Conservation (phyloP, 2,797 vertebrate species). For the Myripristis murdjan region DNA sequence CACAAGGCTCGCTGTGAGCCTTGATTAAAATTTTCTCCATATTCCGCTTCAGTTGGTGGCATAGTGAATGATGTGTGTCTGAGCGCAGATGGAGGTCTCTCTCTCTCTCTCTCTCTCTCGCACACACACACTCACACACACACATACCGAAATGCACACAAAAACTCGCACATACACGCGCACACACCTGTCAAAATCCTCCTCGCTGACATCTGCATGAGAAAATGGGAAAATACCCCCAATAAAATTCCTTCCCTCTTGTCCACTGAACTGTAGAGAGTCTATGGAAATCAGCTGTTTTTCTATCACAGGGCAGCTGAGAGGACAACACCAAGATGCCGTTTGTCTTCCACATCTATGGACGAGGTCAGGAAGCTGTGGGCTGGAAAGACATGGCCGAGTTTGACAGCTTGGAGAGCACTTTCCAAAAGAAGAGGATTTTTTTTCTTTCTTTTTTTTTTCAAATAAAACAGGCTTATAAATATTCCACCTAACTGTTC, state of each 20-base stretch:
- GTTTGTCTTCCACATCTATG: slow-evolving; percentile 47
- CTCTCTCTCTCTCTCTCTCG: too few species aligned
- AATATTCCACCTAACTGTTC: too few species aligned
- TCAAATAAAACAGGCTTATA: too few species aligned
- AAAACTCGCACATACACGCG: slow-evolving; percentile 30
- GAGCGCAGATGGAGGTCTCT: slow-evolving; percentile 63
- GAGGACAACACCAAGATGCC: slow-evolving; percentile 45
- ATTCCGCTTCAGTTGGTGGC: slow-evolving; percentile 75
- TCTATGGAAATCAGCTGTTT: slow-evolving; percentile 58
- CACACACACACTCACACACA: slow-evolving; percentile 5
- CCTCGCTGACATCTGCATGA: slow-evolving; percentile 62
- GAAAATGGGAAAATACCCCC: slow-evolving; percentile 70
- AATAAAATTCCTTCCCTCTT: slow-evolving; percentile 47
- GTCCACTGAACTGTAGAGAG: slow-evolving; percentile 59
- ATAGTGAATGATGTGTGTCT: slow-evolving; percentile 74
- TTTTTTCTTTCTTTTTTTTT: too few species aligned
- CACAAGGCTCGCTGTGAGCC: slow-evolving; percentile 71
- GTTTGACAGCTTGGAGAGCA: too few species aligned
- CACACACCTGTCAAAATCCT: slow-evolving; percentile 59
- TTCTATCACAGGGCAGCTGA: slow-evolving; percentile 28
- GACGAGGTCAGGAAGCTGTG: slow-evolving; percentile 31
- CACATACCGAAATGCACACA: slow-evolving; percentile 21
- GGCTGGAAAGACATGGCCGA: not conserved
- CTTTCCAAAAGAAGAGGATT: too few species aligned
- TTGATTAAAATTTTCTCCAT: slow-evolving; percentile 84